A percentile compares a stretch with the other conserved stretches of the same genome.
These are phyloP conservation scores for Zaprionus capensis DNA, from an alignment of 1,140 invertebrate genomes.

Conservation along the genomic window DNA sequence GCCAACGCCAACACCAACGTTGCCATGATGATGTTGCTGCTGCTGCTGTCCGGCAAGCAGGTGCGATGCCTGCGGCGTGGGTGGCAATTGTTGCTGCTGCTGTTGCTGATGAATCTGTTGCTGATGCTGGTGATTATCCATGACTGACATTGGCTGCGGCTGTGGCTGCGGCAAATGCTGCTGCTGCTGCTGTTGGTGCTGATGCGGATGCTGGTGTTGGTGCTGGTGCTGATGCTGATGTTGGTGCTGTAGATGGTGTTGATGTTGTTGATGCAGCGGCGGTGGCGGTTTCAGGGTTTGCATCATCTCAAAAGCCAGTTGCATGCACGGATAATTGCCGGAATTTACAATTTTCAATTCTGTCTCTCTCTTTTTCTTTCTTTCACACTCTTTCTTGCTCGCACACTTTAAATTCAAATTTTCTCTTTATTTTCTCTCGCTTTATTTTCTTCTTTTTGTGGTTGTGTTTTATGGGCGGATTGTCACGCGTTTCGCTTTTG, in stretches of 20 bases:
- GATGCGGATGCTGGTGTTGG: constrained; percentile 27
- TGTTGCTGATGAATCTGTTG: constrained; percentile 69
- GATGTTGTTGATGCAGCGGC: constrained; percentile 75
- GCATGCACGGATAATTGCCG: constrained; percentile 43
- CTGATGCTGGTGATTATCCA: constrained; percentile 38
- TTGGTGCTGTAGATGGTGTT: constrained; percentile 54
- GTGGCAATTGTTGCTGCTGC: constrained; percentile 74
- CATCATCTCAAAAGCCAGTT: constrained; percentile 81
- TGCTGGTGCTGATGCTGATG: constrained; percentile 41
- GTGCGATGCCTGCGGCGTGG: constrained; percentile 86
- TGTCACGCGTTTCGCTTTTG: constrained; percentile 51
- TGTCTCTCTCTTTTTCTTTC: neutral
- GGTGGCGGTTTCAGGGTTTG: constrained; percentile 83
- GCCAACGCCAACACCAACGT: constrained; percentile 67
- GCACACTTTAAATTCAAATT: neutral
- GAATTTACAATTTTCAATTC: constrained; percentile 5
- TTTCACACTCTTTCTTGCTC: neutral
- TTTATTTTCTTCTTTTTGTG: neutral
- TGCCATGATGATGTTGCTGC: constrained; percentile 57
- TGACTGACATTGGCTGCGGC: constrained; percentile 5
- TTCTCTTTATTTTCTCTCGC: neutral
- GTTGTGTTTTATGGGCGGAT: constrained; percentile 15
- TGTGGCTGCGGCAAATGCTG: constrained; percentile 61
- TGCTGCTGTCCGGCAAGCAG: constrained; percentile 69
- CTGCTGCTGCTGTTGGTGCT: constrained; percentile 48